A percentile compares a stretch with the other conserved stretches of the same genome.
Evolutionary conservation across 2,888 invertebrate genomes (phyloP).

Genomic region (Drosophila mercatorum): DNA sequence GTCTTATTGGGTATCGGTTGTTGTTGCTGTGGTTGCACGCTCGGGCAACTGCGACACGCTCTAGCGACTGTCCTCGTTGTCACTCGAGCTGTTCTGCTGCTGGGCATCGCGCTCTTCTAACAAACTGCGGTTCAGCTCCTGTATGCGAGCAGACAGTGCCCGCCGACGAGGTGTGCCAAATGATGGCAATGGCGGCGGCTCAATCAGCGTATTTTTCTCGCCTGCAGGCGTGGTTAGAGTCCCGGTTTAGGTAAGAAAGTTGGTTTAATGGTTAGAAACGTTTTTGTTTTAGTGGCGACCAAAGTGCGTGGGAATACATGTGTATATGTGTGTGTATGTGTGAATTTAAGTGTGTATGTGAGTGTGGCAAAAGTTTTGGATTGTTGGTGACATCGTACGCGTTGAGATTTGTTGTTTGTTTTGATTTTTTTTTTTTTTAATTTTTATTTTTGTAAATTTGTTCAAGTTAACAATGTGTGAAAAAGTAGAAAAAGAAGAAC

Average conservation of each 20-base stretch:
- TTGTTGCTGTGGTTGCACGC: conserved; percentile 67
- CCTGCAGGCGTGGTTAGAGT: conserved; percentile 85
- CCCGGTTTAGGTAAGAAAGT: conserved; percentile 40
- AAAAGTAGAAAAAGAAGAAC: conserved; percentile 76
- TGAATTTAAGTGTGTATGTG: conserved; percentile 1
- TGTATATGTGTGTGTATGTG: conserved; percentile 20
- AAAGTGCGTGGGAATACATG: conserved; percentile 29
- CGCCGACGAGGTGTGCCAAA: conserved; percentile 84
- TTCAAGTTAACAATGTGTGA: conserved; percentile 45
- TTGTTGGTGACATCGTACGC: conserved; percentile 27
- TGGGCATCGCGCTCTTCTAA: conserved; percentile 83
- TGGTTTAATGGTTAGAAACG: conserved; percentile 52
- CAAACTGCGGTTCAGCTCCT: conserved; percentile 84
- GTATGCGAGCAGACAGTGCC: conserved; percentile 84
- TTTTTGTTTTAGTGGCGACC: conserved; percentile 36
- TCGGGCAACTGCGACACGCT: conserved; percentile 9
- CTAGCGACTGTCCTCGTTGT: conserved; percentile 84
- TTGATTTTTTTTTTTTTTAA: not conserved
- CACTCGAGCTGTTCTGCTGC: conserved; percentile 84
- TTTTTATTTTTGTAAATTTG: conserved; percentile 14
- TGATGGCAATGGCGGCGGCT: conserved; percentile 87
- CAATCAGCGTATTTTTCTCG: conserved; percentile 93
- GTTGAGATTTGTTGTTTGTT: conserved; percentile 8
- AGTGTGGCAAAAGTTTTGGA: conserved; percentile 16
- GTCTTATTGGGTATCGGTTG: conserved; percentile 46